Base-by-base conservation (phyloP, 2,797 vertebrate species). In the Melanotaenia parkinsoni region DNA sequence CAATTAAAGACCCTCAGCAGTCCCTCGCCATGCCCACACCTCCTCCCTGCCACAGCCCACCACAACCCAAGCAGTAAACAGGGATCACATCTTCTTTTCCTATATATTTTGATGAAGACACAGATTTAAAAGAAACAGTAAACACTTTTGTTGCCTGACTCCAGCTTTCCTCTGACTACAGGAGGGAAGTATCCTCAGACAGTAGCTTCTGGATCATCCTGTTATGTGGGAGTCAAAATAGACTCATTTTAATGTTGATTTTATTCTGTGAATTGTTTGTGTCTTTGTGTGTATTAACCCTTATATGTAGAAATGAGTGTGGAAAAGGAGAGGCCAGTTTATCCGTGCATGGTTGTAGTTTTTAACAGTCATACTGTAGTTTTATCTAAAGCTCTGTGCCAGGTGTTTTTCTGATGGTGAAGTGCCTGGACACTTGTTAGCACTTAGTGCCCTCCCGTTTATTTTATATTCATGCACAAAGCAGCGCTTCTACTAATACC, bases 321-420 rank as follows among this genome's bases (percentile, higher is more conserved):
- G 79, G 82, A 80, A 59, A 50, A 51, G 67, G 79, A 76, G 76
- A 83, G 82, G 90, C 76, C 87, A 72, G 76, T 82, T 79, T 84
- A 86, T 86, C 67, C 26, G 58, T 89, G 91, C 92, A 93, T 92
- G 90, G 77, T 91, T 88, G 79, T 92, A 93, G 87, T 83, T 89
- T 74, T 85, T 81, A 51, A 83, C 69, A 51, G 77, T 77, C 79
- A 87, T 84, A 84, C 76, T 89, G 84, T 91, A 90, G 85, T 89
- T 88, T 69, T 57, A 60, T 65, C 63, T 82, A 43, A 84, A 51
- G 70, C 73, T 84, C 62, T 67, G 80, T 87, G 79, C 82, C 90
- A 90, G 88, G 88, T 76, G 77, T 87, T 90, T 81, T 91, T 89
- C 83, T 80, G 84, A 87, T 18, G 66, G 81, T 87, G 76, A 90